Evolutionary conservation across 1,140 invertebrate genomes (phyloP), one percentile per base, ranked within the genome.

Genomic region (Lasioglossum baleicum): DNA sequence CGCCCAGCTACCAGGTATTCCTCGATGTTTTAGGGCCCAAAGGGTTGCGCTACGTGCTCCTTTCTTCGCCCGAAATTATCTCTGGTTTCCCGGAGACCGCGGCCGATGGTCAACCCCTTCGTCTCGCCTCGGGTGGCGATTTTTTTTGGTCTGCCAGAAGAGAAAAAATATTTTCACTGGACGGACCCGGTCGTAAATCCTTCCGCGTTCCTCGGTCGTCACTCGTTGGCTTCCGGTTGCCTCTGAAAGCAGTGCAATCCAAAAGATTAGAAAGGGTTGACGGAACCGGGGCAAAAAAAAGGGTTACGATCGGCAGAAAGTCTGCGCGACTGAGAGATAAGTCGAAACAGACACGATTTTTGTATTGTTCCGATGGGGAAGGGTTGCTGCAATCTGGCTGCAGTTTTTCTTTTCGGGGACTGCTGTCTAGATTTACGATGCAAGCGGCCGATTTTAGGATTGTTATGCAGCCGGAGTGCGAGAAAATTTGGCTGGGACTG

Each of bases 21-120:
- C 20, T 40, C 68, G 11, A 5, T 35, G 44, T 48, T 8, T 48
- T 8, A 48, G 51, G 51, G 15, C 4, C 35, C 48, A 82, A 87
- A 82, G 82, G 78, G 78, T 75, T 85, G 31, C 53, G 42, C 17
- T n/a, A 56, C 75, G 40, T 79, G 67, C 81, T 86, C 74, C 77
- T 85, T 74, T 83, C 13, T 64, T 20, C 20, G 4, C 58, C 58
- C 44, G 65, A 44, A 67, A 88, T 89, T 89, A 85, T 90, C 86
- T 83, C 86, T 84, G 87, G 85, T 89, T 90, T 85, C 85, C 77
- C 82, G 83, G 67, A 76, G 88, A 74, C 82, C 80, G 81, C 84
- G 82, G 76, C 84, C 77, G 61, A 72, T 63, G 79, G 78, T 77
- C 82, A 78, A 80, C 53, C 81, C 79, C 81, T 84, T 88, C 84